Base-by-base conservation (phyloP, 1,140 invertebrate genomes). In the Dendroctonus valens region DNA sequence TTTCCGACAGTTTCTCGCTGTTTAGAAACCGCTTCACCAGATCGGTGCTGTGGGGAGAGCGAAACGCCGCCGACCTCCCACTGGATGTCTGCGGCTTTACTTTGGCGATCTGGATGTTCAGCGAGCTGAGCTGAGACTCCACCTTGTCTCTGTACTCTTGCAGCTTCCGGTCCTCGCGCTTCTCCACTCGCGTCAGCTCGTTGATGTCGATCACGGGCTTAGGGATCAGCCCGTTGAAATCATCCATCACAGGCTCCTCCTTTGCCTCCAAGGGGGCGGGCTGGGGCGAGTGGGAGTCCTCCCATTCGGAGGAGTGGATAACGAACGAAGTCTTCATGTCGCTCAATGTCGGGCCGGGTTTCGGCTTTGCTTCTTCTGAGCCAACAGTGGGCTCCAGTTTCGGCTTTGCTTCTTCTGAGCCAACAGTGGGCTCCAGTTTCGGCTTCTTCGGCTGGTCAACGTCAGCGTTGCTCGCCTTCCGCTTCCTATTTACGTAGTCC, bases 121-220 rank as follows among this genome's bases (percentile, higher is more conserved):
- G 64, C 7, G 72, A 70, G 63, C 67, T 73, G 38, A 75, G 58
- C 60, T 75, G 72, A 2, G 68, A 72, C 41, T 75, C 70, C 1
- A 75, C 72, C 49, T 65, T 68, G 9, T 75, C 69, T 51, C 72
- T 73, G 60, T 73, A 73, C 41, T 71, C 70, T 52, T 74, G 70
- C 15, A 74, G 52, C 26, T 51, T 71, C 41, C 66, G 66, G 50
- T 73, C 69, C 46, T 63, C 64, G 26, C 53, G 50, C 15, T 26
- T 39, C 15, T 67, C 48, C 39, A 39, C 48, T 6, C 42, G 63
- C 40, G 48, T 48, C 65, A 69, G 41, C 59, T 57, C 62, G 14
- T 70, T 72, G 6, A 70, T 44, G 55, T 74, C 64, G 40, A 70
- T 70, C 4, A 69, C 61, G 5, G 58, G 52, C 64, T 68, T 68